Base-by-base conservation (phyloP, 2,888 invertebrate species). In the Dolichomitus sp. region DNA sequence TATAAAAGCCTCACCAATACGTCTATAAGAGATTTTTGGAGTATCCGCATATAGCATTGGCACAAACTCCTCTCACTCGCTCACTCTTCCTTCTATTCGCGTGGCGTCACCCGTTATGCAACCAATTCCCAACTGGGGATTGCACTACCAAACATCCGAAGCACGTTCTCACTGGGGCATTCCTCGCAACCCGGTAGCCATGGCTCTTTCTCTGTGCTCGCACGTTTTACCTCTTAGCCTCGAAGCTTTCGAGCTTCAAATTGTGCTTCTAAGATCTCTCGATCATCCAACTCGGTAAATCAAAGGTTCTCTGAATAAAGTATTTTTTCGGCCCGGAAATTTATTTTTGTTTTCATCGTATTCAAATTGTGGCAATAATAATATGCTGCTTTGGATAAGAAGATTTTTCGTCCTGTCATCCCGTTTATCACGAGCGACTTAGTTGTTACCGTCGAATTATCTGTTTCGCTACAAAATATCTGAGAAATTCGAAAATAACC, bases 61-160 rank as follows among this genome's bases (percentile, higher is more conserved):
- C 91, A 91, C 90, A 88, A 89, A 88, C 85, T 86, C 86, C 68
- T 83, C 84, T 83, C 79, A 77, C 80, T 83, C 69, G 79, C 80
- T 72, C 66, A 73, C 78, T 85, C 85, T 85, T 87, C 85, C 89
- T 88, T 89, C 90, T 91, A 90, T 88, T 91, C 90, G 86, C 89
- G 89, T 89, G 88, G 86, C 88, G 86, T 90, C 90, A 86, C 86
- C 86, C 86, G 88, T 91, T 91, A 91, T 90, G 90, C 91, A 91
- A 91, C 89, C 88, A 90, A 90, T 89, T 87, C 89, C 90, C 86
- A 89, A 90, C 90, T 88, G 88, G 90, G 89, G 87, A 88, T 90
- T 91, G 91, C 91, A 88, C 91, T 91, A 91, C 89, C 90, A 91
- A 90, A 91, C 91, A 91, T 91, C 89, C 89, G 87, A 87, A 88